Evolutionary conservation across 2,797 vertebrate species (phyloP).

Genomic region (Pitangus sulphuratus): DNA sequence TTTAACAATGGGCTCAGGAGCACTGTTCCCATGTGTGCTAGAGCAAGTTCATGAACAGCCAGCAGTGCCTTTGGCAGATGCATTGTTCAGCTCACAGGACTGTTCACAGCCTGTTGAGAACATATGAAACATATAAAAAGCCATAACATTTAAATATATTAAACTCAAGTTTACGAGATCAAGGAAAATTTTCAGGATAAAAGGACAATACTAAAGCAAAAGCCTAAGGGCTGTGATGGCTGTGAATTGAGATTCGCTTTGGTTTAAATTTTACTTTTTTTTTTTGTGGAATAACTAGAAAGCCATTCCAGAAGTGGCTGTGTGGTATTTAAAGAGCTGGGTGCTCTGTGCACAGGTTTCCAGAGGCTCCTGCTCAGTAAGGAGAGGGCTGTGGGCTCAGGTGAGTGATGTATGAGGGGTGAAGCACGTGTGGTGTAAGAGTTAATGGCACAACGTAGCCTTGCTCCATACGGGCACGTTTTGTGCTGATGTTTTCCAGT

Average conservation of each 20-base stretch:
- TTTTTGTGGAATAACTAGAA: not conserved
- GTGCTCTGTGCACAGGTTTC: not conserved
- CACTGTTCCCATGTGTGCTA: not conserved
- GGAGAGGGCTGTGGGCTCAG: not conserved
- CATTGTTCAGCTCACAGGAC: not conserved
- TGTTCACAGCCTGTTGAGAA: conserved; percentile 1
- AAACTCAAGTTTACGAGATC: not conserved
- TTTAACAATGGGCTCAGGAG: not conserved
- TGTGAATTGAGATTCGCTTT: not conserved
- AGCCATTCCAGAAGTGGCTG: not conserved
- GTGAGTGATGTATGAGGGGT: conserved; percentile 20
- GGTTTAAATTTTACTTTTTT: not conserved
- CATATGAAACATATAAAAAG: not conserved
- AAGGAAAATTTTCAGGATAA: not conserved
- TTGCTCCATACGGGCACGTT: conserved; percentile 40
- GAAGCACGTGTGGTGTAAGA: conserved; percentile 35
- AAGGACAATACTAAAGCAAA: not conserved
- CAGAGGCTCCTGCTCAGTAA: not conserved
- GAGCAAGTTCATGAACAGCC: not conserved
- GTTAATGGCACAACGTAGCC: conserved; percentile 4
- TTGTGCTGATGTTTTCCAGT: conserved; percentile 61
- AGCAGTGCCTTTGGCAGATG: not conserved
- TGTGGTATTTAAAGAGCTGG: not conserved
- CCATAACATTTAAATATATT: not conserved
- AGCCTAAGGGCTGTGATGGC: not conserved